Evolutionary conservation across 1,140 invertebrate genomes (phyloP), one percentile per base, ranked within the genome.

Genomic region (Papilio glaucus): DNA sequence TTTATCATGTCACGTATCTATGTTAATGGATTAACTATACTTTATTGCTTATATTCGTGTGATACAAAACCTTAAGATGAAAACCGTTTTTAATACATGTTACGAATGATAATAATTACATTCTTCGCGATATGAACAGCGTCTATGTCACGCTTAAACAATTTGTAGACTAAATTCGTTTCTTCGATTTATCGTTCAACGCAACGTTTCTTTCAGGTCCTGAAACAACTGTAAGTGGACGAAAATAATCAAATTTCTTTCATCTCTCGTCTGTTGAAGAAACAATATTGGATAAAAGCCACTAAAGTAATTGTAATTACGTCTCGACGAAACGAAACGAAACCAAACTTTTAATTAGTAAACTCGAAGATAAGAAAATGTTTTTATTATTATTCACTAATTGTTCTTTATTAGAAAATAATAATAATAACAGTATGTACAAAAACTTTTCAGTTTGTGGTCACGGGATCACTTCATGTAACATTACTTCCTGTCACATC

Each of bases 161-260:
- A 9, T 57, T 13, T 26, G 3, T 57, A 24, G 21, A 53, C 0
- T 26, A 57, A 57, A 57, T 26, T 45, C 9, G 10, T 13, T 57
- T 57, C n/a, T n/a, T n/a, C n/a, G n/a, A n/a, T n/a, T 57, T 57
- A 18, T 26, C 12, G 24, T 57, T 57, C 49, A 57, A 57, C 18
- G 24, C 45, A 24, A 53, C 18, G 10, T 57, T 57, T 53, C 8
- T 53, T 21, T 57, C 21, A 26, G 13, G 49, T 57, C 49, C 21
- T 57, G 21, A 18, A 18, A 45, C 42, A 57, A 57, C 49, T 26
- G 24, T 24, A 26, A 57, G 49, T 57, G 49, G 49, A 57, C 49
- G 49, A 57, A 21, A 57, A 26, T 57, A 57, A 57, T 57, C 49
- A 57, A 57, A 57, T 57, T 57, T 26, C 49, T 57, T 57, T 26